phyloP scores from a whole-genome alignment of 1,140 invertebrate species.

The Drosophila bocqueti region DNA sequence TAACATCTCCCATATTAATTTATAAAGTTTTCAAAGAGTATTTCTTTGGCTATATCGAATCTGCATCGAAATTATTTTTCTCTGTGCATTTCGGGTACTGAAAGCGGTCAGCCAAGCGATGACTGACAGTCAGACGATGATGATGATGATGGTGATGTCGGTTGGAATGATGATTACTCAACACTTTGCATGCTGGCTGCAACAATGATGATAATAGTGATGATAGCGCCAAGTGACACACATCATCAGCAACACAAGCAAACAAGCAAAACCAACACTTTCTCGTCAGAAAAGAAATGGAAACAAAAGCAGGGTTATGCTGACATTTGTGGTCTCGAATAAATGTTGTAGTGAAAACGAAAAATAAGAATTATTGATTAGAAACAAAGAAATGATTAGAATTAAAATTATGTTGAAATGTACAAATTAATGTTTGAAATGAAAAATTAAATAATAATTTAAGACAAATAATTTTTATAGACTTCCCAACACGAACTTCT shows the following conservation, averaged over 20 bases:
- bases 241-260: constrained; percentile 17
- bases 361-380: neutral
- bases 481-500: neutral
- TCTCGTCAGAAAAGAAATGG: constrained; percentile 2
- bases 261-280: constrained; percentile 43
- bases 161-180: constrained; percentile 52
- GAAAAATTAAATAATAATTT: no score
- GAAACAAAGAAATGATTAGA: no score
- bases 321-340: neutral
- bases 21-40: no score
- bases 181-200: constrained; percentile 41
- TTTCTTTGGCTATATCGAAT: neutral
- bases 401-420: no score
- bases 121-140: constrained; percentile 5
- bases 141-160: constrained; percentile 32
- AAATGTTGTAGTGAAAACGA: neutral
- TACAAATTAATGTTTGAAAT: neutral
- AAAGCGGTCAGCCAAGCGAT: constrained; percentile 31
- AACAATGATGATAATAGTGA: constrained; percentile 31
- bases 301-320: neutral
- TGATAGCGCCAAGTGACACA: constrained; percentile 53
- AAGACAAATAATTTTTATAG: neutral
- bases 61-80: neutral
- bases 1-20: no score
- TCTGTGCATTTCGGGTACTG: constrained; percentile 28